Conservation (phyloP, 2,113 vertebrate species). For the Rallus limicola region DNA sequence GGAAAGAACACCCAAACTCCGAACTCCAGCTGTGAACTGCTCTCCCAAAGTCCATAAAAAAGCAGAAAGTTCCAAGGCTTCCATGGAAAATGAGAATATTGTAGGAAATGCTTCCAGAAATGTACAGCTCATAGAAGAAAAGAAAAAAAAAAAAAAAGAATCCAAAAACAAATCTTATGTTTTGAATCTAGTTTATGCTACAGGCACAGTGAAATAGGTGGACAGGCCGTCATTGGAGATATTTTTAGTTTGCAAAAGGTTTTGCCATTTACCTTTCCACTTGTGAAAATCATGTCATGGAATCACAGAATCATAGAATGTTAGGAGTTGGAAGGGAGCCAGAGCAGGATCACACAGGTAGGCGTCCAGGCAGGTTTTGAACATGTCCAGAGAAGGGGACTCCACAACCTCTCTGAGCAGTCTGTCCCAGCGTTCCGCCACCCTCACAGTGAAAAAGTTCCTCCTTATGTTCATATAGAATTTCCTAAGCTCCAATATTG, state of each 20-base stretch:
- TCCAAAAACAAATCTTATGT: not conserved
- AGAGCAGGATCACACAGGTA: too few relatives aligned
- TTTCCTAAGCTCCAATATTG: too few relatives aligned
- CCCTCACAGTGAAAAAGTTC: too few relatives aligned
- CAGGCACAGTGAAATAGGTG: not conserved
- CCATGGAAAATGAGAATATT: not conserved
- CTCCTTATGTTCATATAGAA: too few relatives aligned
- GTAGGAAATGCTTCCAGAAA: not conserved
- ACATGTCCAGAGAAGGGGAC: too few relatives aligned
- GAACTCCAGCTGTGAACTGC: not conserved
- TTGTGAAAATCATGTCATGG: not conserved
- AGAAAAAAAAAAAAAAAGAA: not conserved
- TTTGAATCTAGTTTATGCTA: not conserved
- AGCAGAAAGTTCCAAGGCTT: not conserved
- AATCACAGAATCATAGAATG: too few relatives aligned
- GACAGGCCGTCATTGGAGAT: not conserved
- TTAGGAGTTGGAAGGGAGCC: too few relatives aligned
- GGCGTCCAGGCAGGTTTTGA: too few relatives aligned
- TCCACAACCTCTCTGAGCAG: too few relatives aligned
- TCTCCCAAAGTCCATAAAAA: not conserved
- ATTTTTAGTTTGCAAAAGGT: not conserved
- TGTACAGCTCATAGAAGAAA: not conserved
- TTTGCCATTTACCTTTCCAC: not conserved
- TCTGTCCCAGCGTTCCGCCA: too few relatives aligned
- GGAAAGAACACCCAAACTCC: not conserved